These are phyloP conservation scores for Phylloscopus collybita DNA, from an alignment of 2,797 vertebrate species.

Conservation along the genomic window DNA sequence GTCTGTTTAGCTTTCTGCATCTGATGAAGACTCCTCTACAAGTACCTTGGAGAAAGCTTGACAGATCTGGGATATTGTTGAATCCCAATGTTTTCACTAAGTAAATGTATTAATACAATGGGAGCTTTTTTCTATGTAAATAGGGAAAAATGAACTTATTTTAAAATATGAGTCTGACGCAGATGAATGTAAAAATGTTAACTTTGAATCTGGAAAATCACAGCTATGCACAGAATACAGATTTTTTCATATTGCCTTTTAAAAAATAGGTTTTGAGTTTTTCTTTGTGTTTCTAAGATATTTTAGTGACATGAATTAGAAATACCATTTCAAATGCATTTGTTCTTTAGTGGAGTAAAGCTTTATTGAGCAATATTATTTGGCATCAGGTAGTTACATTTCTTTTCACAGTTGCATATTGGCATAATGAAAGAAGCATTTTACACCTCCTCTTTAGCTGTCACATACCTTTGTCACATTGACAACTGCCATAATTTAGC, in stretches of 20 bases:
- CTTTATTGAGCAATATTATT: background rate
- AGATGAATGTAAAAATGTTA: background rate
- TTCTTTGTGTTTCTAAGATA: background rate
- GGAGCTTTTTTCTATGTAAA: background rate
- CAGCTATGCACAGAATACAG: background rate
- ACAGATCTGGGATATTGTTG: background rate
- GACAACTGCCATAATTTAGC: background rate
- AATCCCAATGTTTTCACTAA: background rate
- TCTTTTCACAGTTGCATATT: conserved; percentile 25
- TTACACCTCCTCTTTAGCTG: conserved; percentile 38
- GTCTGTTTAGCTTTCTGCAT: background rate
- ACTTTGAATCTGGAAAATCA: background rate
- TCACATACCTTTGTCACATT: conserved; percentile 3
- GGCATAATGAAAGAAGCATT: conserved; percentile 39
- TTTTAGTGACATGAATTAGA: background rate
- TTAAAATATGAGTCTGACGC: background rate
- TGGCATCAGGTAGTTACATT: background rate
- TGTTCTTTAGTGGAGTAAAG: background rate
- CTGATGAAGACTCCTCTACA: background rate
- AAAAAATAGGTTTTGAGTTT: background rate
- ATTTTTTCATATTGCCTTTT: background rate
- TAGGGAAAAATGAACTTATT: background rate
- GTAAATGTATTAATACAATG: background rate
- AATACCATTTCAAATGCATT: background rate
- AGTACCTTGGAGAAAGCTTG: background rate